A percentile compares a stretch with the other conserved stretches of the same genome.
phyloP scores from a whole-genome alignment of 2,113 vertebrate species.

The Aegotheles bennettii region DNA sequence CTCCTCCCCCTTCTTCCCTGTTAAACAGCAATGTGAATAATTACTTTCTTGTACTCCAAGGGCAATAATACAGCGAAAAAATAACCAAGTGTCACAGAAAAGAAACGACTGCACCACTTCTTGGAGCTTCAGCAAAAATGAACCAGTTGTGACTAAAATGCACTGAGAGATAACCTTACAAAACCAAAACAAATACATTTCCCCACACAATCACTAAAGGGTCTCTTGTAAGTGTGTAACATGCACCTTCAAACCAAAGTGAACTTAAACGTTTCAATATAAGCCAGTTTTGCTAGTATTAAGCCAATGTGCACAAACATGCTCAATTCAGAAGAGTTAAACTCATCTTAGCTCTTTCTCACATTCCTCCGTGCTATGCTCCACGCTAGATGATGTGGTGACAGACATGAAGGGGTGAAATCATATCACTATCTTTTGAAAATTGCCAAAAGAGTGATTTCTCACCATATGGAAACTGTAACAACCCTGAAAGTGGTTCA shows the following conservation, averaged over 20 bases:
- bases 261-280: neutral
- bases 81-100: neutral
- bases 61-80: neutral
- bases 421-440: neutral
- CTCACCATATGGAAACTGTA: constrained; percentile 7
- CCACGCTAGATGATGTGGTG: constrained; percentile 8
- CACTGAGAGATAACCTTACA: neutral
- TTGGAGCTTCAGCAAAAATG: neutral
- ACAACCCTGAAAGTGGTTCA: neutral
- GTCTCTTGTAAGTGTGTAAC: neutral
- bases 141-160: neutral
- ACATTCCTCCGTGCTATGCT: neutral
- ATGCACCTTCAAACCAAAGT: neutral
- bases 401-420: constrained; percentile 19
- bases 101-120: neutral
- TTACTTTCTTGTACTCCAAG: neutral
- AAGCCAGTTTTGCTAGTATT: neutral
- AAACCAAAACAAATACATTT: neutral
- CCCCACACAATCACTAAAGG: neutral
- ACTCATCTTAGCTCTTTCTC: neutral
- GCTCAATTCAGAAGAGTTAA: neutral
- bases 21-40: neutral
- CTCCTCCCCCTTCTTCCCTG: neutral
- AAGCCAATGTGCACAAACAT: neutral
- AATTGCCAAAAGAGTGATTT: constrained; percentile 34